A percentile compares a stretch with the other conserved stretches of the same genome.
Evolutionary conservation across 2,888 invertebrate genomes (phyloP).

Genomic region (Acanthosoma haemorrhoidale): DNA sequence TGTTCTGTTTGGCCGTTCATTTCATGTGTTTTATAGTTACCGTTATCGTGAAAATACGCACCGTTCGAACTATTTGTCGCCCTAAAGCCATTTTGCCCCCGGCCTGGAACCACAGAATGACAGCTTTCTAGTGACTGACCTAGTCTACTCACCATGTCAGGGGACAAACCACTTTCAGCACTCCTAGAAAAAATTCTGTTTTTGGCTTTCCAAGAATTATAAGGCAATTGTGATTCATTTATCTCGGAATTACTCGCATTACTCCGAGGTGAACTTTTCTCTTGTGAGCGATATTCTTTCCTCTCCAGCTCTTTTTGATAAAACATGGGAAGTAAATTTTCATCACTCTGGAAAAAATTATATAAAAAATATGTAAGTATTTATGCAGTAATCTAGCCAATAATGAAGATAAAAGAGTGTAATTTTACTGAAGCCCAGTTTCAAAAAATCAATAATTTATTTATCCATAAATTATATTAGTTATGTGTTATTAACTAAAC

Average conservation of each 20-base stretch:
- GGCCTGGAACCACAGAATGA: neutral
- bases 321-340: constrained; percentile 13
- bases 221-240: constrained; percentile 14
- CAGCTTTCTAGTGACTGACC: constrained; percentile 1
- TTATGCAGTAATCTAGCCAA: too few species aligned
- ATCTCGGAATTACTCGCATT: neutral
- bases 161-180: neutral
- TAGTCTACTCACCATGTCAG: constrained; percentile 12
- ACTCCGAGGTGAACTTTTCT: neutral
- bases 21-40: neutral
- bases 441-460: too few species aligned
- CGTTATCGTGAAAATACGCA: neutral
- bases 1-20: neutral
- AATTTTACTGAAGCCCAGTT: too few species aligned
- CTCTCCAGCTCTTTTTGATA: constrained; percentile 15
- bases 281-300: neutral
- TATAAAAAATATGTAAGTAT: neutral
- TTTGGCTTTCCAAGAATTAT: constrained; percentile 23
- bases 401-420: too few species aligned
- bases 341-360: constrained; percentile 18
- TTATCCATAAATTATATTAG: too few species aligned
- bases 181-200: neutral
- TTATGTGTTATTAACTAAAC: too few species aligned
- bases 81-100: neutral
- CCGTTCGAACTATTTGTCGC: neutral